phyloP scores from a whole-genome alignment of 2,888 invertebrate species.

The Chalcis sispes region DNA sequence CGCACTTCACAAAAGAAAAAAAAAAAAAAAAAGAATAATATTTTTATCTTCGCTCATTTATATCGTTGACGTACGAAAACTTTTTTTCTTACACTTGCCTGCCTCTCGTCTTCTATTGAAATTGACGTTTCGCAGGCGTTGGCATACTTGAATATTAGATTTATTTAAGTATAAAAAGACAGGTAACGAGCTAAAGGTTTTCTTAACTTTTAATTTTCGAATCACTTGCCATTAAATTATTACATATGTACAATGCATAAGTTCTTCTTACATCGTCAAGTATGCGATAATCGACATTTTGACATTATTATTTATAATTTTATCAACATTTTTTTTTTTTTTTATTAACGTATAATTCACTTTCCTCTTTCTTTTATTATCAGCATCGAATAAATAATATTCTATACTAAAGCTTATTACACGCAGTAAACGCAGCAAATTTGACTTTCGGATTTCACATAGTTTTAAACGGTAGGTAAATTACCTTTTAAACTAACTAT shows the following conservation, averaged over 20 bases:
- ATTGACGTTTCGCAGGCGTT: slow-evolving; percentile 29
- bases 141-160: slow-evolving; percentile 48
- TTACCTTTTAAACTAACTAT: slow-evolving; percentile 67
- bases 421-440: slow-evolving; percentile 25
- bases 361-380: slow-evolving; percentile 3
- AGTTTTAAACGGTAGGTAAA: slow-evolving; percentile 40
- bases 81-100: slow-evolving; percentile 15
- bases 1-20: slow-evolving; percentile 7
- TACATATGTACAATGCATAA: slow-evolving; percentile 42
- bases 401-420: slow-evolving; percentile 37
- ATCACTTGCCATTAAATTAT: slow-evolving; percentile 32
- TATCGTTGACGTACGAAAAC: slow-evolving; percentile 3
- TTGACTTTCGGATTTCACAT: slow-evolving; percentile 48
- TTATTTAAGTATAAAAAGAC: slow-evolving; percentile 53
- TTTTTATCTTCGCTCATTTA: not conserved
- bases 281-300: slow-evolving; percentile 9
- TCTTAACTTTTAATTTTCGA: slow-evolving; percentile 34
- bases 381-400: slow-evolving; percentile 50
- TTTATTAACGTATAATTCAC: slow-evolving; percentile 35
- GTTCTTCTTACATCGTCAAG: slow-evolving; percentile 17
- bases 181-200: slow-evolving; percentile 49
- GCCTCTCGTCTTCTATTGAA: slow-evolving; percentile 22
- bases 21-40: too few species aligned
- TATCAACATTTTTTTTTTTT: not conserved
- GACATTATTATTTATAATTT: slow-evolving; percentile 35